Percentiles rank a stretch among this genome's conserved stretches.
phyloP scores from a whole-genome alignment of 2,797 vertebrate genomes.

The Dallia pectoralis region DNA sequence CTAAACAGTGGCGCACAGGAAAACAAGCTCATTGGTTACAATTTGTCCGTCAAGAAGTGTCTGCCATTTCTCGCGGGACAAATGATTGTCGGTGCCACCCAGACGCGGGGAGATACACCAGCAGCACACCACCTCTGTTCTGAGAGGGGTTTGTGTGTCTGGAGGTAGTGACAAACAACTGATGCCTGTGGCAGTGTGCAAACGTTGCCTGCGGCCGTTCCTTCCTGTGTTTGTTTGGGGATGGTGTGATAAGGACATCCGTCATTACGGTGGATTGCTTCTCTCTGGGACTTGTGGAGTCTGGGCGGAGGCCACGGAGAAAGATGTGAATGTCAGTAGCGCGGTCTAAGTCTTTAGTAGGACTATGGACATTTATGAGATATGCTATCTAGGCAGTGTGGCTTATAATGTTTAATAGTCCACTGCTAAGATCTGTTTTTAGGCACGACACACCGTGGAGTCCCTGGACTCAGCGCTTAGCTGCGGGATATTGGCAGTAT shows the following conservation, averaged over 20 bases:
- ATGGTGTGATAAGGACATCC: not conserved
- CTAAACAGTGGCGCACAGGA: not conserved
- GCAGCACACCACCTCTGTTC: slow-evolving; percentile 6
- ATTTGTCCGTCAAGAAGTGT: slow-evolving; percentile 23
- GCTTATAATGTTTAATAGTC: not conserved
- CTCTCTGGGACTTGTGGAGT: not conserved
- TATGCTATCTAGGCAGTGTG: not conserved
- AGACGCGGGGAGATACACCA: slow-evolving; percentile 22
- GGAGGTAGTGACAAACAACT: not conserved
- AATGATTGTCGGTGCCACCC: slow-evolving; percentile 32
- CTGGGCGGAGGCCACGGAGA: not conserved
- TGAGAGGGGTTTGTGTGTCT: slow-evolving; percentile 4
- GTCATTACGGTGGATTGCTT: not conserved
- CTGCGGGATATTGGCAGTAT: no score
- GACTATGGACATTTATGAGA: not conserved
- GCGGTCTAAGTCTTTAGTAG: not conserved
- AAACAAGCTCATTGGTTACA: not conserved
- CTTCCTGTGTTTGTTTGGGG: slow-evolving; percentile 6
- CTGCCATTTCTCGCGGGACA: slow-evolving; percentile 37
- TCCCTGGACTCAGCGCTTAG: no score
- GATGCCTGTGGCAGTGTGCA: slow-evolving; percentile 1
- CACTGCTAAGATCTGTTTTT: no score
- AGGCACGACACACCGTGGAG: no score
- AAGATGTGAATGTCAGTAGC: no score
- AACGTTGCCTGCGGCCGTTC: not conserved